Conservation (phyloP, 2,888 invertebrate genomes). For the Seira sanloemensis region DNA sequence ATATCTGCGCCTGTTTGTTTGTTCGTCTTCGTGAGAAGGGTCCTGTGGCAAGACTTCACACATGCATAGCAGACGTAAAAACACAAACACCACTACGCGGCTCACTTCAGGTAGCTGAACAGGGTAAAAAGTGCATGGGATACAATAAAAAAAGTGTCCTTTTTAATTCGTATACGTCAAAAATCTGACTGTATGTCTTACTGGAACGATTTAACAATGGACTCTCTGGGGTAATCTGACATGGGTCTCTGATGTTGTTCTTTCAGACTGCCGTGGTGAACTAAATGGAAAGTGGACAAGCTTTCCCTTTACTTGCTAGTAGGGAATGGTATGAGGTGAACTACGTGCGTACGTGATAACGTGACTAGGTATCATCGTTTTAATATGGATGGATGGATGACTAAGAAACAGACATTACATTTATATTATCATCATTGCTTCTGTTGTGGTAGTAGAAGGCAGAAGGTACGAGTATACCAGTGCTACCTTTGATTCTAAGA, state of each 20-base stretch:
- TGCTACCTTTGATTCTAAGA: too few species aligned
- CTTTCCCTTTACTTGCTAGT: constrained; percentile 43
- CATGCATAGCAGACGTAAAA: too few species aligned
- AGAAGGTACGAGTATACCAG: too few species aligned
- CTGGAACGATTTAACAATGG: background rate
- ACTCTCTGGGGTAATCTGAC: background rate
- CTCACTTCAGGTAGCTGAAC: background rate
- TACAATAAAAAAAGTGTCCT: background rate
- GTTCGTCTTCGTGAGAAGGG: background rate
- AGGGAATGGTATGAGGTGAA: background rate
- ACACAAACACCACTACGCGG: too few species aligned
- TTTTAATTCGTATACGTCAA: background rate
- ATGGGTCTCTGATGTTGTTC: background rate
- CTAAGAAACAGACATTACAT: too few species aligned
- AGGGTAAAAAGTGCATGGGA: background rate
- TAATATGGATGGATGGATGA: background rate
- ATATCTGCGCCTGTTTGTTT: too few species aligned
- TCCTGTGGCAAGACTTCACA: background rate
- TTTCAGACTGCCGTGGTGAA: constrained; percentile 48
- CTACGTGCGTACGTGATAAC: background rate
- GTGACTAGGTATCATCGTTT: background rate
- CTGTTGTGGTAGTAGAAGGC: too few species aligned
- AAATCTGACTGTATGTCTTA: background rate
- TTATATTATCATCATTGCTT: too few species aligned
- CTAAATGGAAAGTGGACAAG: constrained; percentile 59